Evolutionary conservation across 2,113 vertebrate genomes (phyloP).

Genomic region (Natator depressus): DNA sequence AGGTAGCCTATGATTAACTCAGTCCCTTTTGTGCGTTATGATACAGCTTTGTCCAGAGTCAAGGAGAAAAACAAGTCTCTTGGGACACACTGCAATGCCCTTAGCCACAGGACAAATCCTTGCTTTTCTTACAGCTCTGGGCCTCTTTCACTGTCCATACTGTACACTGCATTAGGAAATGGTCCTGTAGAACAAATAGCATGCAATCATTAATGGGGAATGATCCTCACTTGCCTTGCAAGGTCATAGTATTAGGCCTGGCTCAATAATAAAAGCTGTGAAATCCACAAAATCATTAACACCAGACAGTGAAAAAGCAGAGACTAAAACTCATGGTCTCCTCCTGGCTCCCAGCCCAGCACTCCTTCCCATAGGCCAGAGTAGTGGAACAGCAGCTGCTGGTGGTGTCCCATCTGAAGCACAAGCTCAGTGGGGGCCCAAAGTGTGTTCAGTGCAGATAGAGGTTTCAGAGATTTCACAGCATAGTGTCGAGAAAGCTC

Average conservation of each 20-base stretch:
- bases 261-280: slow-evolving; percentile 64
- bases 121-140: not conserved
- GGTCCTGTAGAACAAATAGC: not conserved
- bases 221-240: slow-evolving; percentile 63
- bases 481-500: fast-evolving
- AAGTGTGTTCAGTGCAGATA: not conserved
- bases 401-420: not conserved
- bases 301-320: slow-evolving; percentile 39
- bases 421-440: not conserved
- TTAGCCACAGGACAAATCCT: not conserved
- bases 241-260: slow-evolving; percentile 71
- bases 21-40: fast-evolving
- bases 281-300: slow-evolving; percentile 68
- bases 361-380: not conserved
- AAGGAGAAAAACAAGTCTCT: not conserved
- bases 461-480: not conserved
- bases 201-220: not conserved
- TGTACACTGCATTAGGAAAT: not conserved
- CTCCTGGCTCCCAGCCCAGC: slow-evolving; percentile 33
- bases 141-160: not conserved
- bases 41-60: not conserved
- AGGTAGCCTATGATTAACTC: fast-evolving
- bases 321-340: not conserved
- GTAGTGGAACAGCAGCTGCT: not conserved
- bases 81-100: not conserved